Conservation (phyloP, 2,888 invertebrate species). For the Leptarthrus brevirostris region DNA sequence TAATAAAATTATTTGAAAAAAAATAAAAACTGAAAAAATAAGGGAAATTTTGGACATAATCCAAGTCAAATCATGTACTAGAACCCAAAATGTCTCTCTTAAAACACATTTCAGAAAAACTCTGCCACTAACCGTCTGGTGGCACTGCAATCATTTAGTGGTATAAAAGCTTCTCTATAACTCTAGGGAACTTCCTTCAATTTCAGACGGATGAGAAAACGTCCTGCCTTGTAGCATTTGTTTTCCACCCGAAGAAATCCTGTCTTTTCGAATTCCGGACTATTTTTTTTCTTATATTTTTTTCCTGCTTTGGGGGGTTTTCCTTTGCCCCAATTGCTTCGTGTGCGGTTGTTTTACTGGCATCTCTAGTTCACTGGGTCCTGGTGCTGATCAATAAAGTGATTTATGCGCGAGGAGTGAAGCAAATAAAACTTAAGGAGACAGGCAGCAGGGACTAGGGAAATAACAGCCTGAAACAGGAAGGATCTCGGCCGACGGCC, state of each 20-base stretch:
- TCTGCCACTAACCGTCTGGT: neutral
- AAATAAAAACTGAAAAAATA: too few species aligned
- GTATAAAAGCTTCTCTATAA: neutral
- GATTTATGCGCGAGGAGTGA: constrained; percentile 47
- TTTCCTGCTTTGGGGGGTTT: neutral
- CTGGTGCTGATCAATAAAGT: constrained; percentile 47
- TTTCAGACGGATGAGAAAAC: neutral
- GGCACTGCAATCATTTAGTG: neutral
- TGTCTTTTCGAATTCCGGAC: constrained; percentile 7
- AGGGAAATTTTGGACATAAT: neutral
- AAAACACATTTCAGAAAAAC: neutral
- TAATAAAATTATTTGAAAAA: constrained; percentile 25
- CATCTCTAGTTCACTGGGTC: constrained; percentile 18
- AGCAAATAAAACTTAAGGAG: constrained; percentile 44
- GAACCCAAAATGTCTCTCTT: neutral
- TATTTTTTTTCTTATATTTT: neutral
- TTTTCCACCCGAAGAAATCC: constrained; percentile 38
- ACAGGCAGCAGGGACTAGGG: neutral
- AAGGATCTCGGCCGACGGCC: constrained; percentile 15
- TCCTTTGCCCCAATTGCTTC: neutral
- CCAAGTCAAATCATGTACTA: too few species aligned
- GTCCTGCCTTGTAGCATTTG: constrained; percentile 5
- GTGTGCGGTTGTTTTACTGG: constrained; percentile 14
- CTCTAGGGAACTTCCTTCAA: constrained; percentile 4
- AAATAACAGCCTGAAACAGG: neutral